phyloP scores from a whole-genome alignment of 2,113 vertebrate genomes.

The Spheniscus mendiculus region DNA sequence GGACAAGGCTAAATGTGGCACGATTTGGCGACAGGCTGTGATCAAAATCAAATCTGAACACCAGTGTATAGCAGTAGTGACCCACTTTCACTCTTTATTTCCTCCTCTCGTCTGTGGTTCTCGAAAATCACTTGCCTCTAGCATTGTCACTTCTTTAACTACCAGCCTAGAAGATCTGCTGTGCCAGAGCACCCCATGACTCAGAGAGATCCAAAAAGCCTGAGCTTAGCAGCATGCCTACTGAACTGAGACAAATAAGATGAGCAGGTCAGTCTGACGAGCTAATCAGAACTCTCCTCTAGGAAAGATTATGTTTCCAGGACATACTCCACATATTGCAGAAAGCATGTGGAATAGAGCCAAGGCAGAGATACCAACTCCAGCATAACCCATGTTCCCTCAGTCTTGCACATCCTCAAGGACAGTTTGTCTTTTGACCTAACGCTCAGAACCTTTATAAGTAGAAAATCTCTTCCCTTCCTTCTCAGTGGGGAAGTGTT shows the following conservation, averaged over 20 bases:
- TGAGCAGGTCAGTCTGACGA: constrained; percentile 75
- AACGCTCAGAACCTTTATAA: neutral
- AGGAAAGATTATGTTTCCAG: constrained; percentile 71
- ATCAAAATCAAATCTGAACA: constrained; percentile 28
- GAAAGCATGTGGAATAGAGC: constrained; percentile 66
- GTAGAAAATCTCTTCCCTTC: neutral
- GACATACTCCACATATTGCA: constrained; percentile 73
- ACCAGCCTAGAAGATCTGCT: constrained; percentile 59
- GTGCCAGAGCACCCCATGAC: constrained; percentile 69
- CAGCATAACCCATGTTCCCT: constrained; percentile 45
- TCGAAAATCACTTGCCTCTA: constrained; percentile 60
- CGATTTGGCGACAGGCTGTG: neutral
- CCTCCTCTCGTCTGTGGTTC: neutral
- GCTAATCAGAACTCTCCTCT: constrained; percentile 76
- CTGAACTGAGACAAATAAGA: constrained; percentile 75
- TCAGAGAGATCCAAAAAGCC: constrained; percentile 68
- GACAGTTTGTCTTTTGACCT: constrained; percentile 55
- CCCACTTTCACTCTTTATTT: constrained; percentile 61
- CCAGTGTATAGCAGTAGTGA: neutral
- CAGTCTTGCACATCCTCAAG: constrained; percentile 54
- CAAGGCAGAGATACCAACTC: constrained; percentile 64
- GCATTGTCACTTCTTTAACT: constrained; percentile 60
- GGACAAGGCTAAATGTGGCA: neutral
- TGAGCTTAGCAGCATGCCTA: constrained; percentile 72
- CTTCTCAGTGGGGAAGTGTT: neutral